Conservation (phyloP, 2,888 invertebrate genomes). For the Flexamia atlantica region DNA sequence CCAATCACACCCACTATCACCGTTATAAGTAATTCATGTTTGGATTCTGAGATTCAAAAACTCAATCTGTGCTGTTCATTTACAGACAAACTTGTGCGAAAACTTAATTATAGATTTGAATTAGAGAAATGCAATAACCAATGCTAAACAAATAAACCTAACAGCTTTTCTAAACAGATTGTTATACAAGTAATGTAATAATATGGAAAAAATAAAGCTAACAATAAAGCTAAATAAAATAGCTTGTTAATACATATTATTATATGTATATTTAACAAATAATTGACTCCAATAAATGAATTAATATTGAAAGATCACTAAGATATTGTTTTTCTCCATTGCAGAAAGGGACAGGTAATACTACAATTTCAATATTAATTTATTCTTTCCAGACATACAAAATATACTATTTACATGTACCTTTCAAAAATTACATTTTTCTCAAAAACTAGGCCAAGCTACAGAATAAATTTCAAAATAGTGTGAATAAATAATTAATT, state of each 20-base stretch:
- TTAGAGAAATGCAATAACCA: too few species aligned
- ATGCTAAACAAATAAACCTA: too few species aligned
- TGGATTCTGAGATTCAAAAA: neutral
- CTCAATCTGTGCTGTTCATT: neutral
- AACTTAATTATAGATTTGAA: too few species aligned
- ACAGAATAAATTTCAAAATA: too few species aligned
- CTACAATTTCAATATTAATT: neutral
- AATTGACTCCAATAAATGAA: too few species aligned
- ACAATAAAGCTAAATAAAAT: neutral
- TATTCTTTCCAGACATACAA: too few species aligned
- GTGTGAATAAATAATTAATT: too few species aligned
- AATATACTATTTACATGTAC: too few species aligned
- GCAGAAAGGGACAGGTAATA: conserved; percentile 11
- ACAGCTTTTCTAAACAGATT: neutral
- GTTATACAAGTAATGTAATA: neutral
- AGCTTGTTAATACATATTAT: neutral
- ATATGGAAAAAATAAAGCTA: neutral
- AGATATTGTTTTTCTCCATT: neutral
- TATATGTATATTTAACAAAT: too few species aligned
- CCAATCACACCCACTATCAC: neutral
- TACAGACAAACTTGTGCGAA: neutral
- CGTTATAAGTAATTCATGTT: neutral
- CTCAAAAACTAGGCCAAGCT: too few species aligned
- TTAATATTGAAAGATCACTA: too few species aligned
- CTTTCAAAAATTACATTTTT: too few species aligned